phyloP scores from a whole-genome alignment of 2,888 invertebrate species.

The Dendrolimus pini region DNA sequence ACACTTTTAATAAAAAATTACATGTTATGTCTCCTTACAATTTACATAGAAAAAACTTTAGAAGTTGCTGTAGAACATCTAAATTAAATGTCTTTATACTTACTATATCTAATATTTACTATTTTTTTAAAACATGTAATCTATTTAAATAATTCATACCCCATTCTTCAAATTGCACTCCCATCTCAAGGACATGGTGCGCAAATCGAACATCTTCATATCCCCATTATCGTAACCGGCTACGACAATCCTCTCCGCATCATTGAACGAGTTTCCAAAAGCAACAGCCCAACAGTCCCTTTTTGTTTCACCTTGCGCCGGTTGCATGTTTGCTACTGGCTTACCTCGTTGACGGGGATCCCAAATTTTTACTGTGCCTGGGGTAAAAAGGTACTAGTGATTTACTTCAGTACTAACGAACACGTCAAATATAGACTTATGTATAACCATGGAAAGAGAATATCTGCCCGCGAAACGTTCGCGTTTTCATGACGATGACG shows the following conservation, averaged over 20 bases:
- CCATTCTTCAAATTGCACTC: constrained; percentile 96
- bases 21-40: too few relatives aligned
- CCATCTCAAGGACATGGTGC: constrained; percentile 90
- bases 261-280: constrained; percentile 94
- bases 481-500: too few relatives aligned
- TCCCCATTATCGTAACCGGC: constrained; percentile 99
- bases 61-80: too few relatives aligned
- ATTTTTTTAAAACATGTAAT: too few relatives aligned
- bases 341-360: constrained; percentile 92
- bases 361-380: constrained; percentile 95
- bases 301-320: constrained; percentile 80
- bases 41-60: too few relatives aligned
- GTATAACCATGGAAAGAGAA: too few relatives aligned
- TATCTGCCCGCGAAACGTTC: too few relatives aligned
- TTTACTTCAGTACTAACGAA: too few relatives aligned
- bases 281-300: constrained; percentile 96
- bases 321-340: constrained; percentile 94
- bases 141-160: constrained; percentile 57
- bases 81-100: too few relatives aligned
- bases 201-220: constrained; percentile 93
- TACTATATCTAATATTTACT: too few relatives aligned
- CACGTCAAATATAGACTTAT: background rate
- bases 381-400: background rate
- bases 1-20: too few relatives aligned
- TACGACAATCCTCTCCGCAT: constrained; percentile 88